These are phyloP conservation scores for Helicorthomorpha holstii DNA, from an alignment of 1,140 invertebrate species.

Conservation along the genomic window DNA sequence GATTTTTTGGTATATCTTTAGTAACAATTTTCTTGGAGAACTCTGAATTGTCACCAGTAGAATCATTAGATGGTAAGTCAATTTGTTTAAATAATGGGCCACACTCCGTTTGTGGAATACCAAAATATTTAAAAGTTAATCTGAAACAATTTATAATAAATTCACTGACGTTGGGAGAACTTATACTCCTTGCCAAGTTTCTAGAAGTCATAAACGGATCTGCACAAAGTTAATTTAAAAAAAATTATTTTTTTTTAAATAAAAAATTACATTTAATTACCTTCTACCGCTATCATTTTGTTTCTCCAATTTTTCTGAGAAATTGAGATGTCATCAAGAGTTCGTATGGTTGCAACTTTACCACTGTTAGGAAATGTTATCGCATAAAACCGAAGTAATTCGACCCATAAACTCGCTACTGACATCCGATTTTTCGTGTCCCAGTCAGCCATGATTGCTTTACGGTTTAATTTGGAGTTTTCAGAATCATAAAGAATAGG, in stretches of 20 bases:
- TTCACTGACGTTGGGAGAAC: conserved; percentile 26
- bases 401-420: conserved; percentile 28
- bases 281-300: conserved; percentile 32
- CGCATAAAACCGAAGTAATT: conserved; percentile 29
- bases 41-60: neutral
- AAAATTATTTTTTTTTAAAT: conserved; percentile 2
- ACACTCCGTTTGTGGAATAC: conserved; percentile 20
- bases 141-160: conserved; percentile 29
- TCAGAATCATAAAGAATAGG: conserved; percentile 18
- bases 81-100: conserved; percentile 17
- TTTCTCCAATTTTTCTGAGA: conserved; percentile 27
- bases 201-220: conserved; percentile 31
- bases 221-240: conserved; percentile 15
- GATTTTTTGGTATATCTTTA: neutral
- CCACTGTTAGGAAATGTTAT: conserved; percentile 24
- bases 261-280: conserved; percentile 15
- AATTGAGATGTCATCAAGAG: conserved; percentile 17
- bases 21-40: neutral
- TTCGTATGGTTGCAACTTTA: conserved; percentile 26
- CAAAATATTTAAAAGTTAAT: conserved; percentile 30
- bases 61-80: neutral
- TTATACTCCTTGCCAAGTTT: conserved; percentile 29
- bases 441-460: neutral
- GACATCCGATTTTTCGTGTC: conserved; percentile 16
- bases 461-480: neutral